These are phyloP conservation scores for Ambastaia sidthimunki DNA, from an alignment of 2,797 vertebrate species.

Conservation along the genomic window DNA sequence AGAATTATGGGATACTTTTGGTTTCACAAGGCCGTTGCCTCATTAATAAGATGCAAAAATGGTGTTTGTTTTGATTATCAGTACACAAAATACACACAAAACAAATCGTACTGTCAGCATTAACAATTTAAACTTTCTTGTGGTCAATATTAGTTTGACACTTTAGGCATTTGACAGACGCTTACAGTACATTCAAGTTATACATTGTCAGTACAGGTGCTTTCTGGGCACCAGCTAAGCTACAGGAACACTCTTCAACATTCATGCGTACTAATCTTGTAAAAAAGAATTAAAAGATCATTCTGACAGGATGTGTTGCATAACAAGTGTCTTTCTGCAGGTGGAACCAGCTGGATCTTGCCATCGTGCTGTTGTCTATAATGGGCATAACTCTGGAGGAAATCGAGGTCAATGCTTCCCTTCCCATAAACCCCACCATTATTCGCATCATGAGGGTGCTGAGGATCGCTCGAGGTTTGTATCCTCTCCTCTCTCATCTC, in stretches of 20 bases:
- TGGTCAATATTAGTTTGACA: background rate
- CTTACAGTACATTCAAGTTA: no score
- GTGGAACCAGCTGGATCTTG: conserved; percentile 99
- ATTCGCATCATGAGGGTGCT: conserved; percentile 98
- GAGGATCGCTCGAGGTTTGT: conserved; percentile 92
- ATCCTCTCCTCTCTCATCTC: background rate
- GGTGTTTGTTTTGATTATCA: background rate
- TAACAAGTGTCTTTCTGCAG: conserved; percentile 68
- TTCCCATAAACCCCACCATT: conserved; percentile 98
- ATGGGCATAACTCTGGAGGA: conserved; percentile 99
- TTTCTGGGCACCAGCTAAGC: no score
- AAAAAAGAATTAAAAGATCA: no score
- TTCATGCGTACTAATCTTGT: no score
- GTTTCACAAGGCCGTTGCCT: background rate
- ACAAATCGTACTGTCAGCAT: background rate
- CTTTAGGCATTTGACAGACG: no score
- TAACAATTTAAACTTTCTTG: background rate
- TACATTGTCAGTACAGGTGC: no score
- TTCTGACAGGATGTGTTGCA: background rate
- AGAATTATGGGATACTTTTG: background rate
- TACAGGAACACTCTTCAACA: no score
- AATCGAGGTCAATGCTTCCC: conserved; percentile 94
- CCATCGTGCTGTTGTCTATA: conserved; percentile 95
- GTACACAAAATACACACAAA: no score
- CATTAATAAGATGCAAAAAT: background rate